phyloP scores from a whole-genome alignment of 2,888 invertebrate genomes.

The Drosophila ezoana region DNA sequence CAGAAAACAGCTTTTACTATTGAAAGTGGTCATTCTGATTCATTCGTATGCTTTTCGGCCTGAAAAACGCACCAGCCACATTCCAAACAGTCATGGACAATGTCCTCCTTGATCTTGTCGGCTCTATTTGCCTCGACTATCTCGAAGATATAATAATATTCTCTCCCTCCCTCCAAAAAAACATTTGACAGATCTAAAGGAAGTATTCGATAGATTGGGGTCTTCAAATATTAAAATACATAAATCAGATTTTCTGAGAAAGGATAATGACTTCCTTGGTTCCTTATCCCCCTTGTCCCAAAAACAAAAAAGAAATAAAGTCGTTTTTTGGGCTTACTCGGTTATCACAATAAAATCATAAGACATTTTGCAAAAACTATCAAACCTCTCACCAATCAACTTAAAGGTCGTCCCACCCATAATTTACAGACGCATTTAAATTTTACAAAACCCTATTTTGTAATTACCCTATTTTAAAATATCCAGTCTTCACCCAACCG shows the following conservation, averaged over 20 bases:
- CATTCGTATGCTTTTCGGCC: slow-evolving; percentile 15
- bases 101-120: too few species aligned
- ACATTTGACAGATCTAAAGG: neutral
- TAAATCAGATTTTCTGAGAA: neutral
- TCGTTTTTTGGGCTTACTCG: neutral
- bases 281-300: neutral
- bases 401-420: too few species aligned
- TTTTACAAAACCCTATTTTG: too few species aligned
- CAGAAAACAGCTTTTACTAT: slow-evolving; percentile 14
- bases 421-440: too few species aligned
- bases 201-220: neutral
- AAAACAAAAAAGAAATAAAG: neutral
- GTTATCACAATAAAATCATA: neutral
- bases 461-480: too few species aligned
- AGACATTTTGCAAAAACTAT: neutral
- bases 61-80: slow-evolving; percentile 3
- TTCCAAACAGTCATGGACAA: too few species aligned
- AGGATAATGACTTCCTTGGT: neutral
- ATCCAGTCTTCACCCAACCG: too few species aligned
- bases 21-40: slow-evolving; percentile 15
- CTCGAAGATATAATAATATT: neutral
- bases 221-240: slow-evolving; percentile 4
- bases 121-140: too few species aligned
- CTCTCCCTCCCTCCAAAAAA: neutral
- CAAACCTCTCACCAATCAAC: too few species aligned